Percentiles rank a stretch among this genome's conserved stretches.
Conservation (phyloP, 1,140 invertebrate genomes). For the Diorhabda sublineata region DNA sequence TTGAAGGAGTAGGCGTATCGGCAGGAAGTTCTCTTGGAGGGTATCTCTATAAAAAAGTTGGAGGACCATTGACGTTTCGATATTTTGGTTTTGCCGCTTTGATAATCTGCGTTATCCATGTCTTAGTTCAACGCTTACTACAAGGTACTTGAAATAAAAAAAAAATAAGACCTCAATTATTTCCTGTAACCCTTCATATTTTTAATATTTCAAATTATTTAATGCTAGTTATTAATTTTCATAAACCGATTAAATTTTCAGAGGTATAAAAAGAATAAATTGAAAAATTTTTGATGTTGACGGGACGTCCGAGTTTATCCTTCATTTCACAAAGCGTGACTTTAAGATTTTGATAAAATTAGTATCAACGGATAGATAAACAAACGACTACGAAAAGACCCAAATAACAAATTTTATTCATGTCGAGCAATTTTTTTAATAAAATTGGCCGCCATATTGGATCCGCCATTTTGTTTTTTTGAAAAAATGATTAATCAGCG, state of each 20-base stretch:
- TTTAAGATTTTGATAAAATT: too few species aligned
- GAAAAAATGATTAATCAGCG: too few species aligned
- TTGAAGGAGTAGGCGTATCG: conserved; percentile 80
- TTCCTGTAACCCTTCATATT: background rate
- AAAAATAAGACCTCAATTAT: background rate
- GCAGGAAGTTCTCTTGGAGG: conserved; percentile 73
- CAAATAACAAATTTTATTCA: too few species aligned
- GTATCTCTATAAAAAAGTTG: conserved; percentile 56
- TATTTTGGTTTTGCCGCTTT: conserved; percentile 67
- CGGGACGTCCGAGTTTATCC: too few species aligned
- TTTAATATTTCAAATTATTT: background rate
- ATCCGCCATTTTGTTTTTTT: too few species aligned
- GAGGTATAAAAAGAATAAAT: background rate
- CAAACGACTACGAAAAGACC: too few species aligned
- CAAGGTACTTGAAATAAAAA: conserved; percentile 24
- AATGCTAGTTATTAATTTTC: background rate
- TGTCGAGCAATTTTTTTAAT: too few species aligned
- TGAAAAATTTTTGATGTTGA: background rate
- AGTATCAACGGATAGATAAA: too few species aligned
- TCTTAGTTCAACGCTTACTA: conserved; percentile 49
- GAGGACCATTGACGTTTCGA: conserved; percentile 63
- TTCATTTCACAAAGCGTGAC: too few species aligned
- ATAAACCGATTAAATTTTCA: background rate
- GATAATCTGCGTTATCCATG: conserved; percentile 59
- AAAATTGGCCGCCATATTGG: too few species aligned